Conservation (phyloP, 2,797 vertebrate genomes). For the Bovichtus diacanthus region DNA sequence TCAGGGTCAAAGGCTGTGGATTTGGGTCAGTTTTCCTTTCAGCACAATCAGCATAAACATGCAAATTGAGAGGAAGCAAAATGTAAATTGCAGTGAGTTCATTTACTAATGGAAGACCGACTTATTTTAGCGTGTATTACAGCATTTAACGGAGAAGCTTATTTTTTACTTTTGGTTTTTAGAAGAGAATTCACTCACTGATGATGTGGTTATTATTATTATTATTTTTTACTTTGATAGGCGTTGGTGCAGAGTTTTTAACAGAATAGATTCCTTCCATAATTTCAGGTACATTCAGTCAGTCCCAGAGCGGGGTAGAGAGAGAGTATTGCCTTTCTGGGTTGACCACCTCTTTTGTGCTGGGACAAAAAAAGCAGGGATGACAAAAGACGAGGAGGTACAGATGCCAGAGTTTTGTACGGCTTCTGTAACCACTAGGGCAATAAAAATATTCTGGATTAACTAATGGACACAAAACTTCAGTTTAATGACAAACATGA, state of each 20-base stretch:
- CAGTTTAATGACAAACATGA: constrained; percentile 38
- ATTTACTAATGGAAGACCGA: constrained; percentile 12
- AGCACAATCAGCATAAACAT: constrained; percentile 43
- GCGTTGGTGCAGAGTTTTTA: constrained; percentile 29
- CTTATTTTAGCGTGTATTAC: constrained; percentile 27
- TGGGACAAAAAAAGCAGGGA: constrained; percentile 10
- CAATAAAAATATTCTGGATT: constrained; percentile 48
- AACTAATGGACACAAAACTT: constrained; percentile 29
- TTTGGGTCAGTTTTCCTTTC: constrained; percentile 40
- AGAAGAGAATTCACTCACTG: constrained; percentile 16
- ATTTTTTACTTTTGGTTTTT: constrained; percentile 11
- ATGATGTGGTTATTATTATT: constrained; percentile 9
- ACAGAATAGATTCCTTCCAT: constrained; percentile 52
- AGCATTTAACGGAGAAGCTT: not conserved
- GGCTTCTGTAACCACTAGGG: constrained; percentile 32
- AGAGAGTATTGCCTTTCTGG: constrained; percentile 20
- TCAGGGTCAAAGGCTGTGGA: not conserved
- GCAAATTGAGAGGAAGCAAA: constrained; percentile 37
- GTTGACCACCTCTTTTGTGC: constrained; percentile 7
- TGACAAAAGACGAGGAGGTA: constrained; percentile 4
- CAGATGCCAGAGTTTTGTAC: constrained; percentile 29
- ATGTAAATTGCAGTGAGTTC: constrained; percentile 12
- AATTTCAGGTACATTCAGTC: constrained; percentile 69
- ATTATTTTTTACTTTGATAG: constrained; percentile 19
- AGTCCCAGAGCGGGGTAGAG: constrained; percentile 15